phyloP scores from a whole-genome alignment of 2,113 vertebrate genomes.

The Solea senegalensis region DNA sequence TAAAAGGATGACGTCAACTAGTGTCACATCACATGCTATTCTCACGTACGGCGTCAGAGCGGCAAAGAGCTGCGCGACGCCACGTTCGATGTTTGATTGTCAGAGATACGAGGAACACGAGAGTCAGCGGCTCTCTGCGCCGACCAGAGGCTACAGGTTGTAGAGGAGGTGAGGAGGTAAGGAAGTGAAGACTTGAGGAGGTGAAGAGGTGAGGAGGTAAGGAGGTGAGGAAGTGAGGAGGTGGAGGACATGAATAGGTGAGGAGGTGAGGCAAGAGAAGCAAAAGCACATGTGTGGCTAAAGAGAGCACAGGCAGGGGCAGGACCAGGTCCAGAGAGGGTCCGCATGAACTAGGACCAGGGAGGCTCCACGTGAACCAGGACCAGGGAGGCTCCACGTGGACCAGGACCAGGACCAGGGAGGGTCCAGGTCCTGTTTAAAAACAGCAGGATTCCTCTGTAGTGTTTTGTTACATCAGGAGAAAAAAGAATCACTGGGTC shows the following conservation, averaged over 20 bases:
- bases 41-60: slow-evolving; percentile 41
- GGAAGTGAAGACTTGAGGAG: too few relatives aligned
- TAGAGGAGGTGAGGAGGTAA: not conserved
- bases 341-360: slow-evolving; percentile 29
- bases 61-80: slow-evolving; percentile 18
- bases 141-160: slow-evolving; percentile 66
- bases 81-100: slow-evolving; percentile 71
- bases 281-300: slow-evolving; percentile 53
- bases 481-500: slow-evolving; percentile 59
- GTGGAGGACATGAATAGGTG: not conserved
- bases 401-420: too few relatives aligned
- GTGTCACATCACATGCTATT: slow-evolving; percentile 58
- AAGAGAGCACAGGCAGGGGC: slow-evolving; percentile 42
- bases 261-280: slow-evolving; percentile 57
- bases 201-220: too few relatives aligned
- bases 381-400: too few relatives aligned
- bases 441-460: slow-evolving; percentile 65
- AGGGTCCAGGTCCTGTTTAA: slow-evolving; percentile 14
- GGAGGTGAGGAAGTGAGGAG: too few relatives aligned
- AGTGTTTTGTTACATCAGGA: slow-evolving; percentile 69
- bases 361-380: slow-evolving; percentile 10
- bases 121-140: slow-evolving; percentile 56
- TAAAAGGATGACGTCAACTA: slow-evolving; percentile 57
- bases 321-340: slow-evolving; percentile 39
- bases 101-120: slow-evolving; percentile 69